phyloP scores from a whole-genome alignment of 2,888 invertebrate species.

The Drosophila testacea region DNA sequence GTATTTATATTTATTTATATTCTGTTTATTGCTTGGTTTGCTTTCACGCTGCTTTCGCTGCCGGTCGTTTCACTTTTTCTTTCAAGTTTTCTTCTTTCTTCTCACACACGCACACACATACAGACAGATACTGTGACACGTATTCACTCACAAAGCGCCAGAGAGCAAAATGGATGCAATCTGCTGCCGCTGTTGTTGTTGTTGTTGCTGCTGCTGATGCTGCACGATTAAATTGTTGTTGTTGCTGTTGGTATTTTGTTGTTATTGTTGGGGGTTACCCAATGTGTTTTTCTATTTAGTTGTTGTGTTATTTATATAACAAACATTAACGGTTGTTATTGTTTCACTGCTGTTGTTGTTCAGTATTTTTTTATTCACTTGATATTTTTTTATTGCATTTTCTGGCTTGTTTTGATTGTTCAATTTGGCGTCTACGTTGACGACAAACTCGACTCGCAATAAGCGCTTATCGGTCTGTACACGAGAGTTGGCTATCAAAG shows the following conservation, averaged over 20 bases:
- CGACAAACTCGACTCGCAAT: constrained; percentile 43
- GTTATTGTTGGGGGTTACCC: constrained; percentile 35
- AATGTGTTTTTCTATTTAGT: constrained; percentile 25
- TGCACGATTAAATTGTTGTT: constrained; percentile 28
- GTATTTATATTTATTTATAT: constrained; percentile 13
- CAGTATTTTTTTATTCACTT: not conserved
- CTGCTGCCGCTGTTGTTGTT: constrained; percentile 32
- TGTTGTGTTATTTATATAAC: constrained; percentile 18
- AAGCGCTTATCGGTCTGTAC: constrained; percentile 83
- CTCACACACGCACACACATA: constrained; percentile 29
- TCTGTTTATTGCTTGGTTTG: constrained; percentile 58
- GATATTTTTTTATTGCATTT: not conserved
- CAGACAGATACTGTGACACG: constrained; percentile 16
- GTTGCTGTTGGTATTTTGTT: constrained; percentile 16
- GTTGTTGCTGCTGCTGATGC: constrained; percentile 34
- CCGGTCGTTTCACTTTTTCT: constrained; percentile 76
- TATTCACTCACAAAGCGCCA: constrained; percentile 46
- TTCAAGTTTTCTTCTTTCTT: constrained; percentile 52
- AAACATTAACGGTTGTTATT: constrained; percentile 35
- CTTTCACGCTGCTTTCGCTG: constrained; percentile 75
- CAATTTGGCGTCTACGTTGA: constrained; percentile 42
- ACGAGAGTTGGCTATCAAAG: constrained; percentile 84
- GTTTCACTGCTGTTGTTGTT: constrained; percentile 1
- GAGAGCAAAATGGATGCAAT: constrained; percentile 70
- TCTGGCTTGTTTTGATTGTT: constrained; percentile 48